Evolutionary conservation across 2,797 vertebrate species (phyloP).

Genomic region (Pseudomugil tenellus): DNA sequence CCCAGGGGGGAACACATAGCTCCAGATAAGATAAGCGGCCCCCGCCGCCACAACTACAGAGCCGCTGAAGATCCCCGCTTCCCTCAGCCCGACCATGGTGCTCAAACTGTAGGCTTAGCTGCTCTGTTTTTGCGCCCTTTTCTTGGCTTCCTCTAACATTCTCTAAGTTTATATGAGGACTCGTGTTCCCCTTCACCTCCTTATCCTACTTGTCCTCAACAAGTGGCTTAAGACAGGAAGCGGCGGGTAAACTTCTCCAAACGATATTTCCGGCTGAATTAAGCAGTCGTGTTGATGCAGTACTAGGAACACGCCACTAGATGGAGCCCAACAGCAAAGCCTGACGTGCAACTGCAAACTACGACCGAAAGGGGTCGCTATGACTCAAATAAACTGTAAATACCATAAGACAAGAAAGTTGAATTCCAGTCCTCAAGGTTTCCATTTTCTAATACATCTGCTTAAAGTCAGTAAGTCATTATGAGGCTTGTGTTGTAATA

Average conservation of each 20-base stretch:
- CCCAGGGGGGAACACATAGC: conserved; percentile 30
- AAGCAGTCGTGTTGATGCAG: conserved; percentile 34
- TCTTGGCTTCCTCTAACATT: conserved; percentile 9
- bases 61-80: conserved; percentile 64
- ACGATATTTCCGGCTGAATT: conserved; percentile 55
- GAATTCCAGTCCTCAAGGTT: too few species aligned
- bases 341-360: background rate
- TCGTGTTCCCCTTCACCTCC: background rate
- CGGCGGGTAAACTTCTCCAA: conserved; percentile 19
- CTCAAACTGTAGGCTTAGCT: background rate
- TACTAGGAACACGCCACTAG: background rate
- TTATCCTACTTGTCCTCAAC: conserved; percentile 57
- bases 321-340: background rate
- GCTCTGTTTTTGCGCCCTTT: background rate
- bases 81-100: conserved; percentile 70
- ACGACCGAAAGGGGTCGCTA: background rate
- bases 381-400: too few species aligned
- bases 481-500: too few species aligned
- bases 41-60: conserved; percentile 74
- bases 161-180: background rate
- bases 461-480: too few species aligned
- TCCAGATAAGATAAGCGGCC: conserved; percentile 77
- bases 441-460: too few species aligned
- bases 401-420: too few species aligned
- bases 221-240: conserved; percentile 80